Percentiles rank a stretch among this genome's conserved stretches.
phyloP scores from a whole-genome alignment of 1,140 invertebrate genomes.

The Asobara japonica region DNA sequence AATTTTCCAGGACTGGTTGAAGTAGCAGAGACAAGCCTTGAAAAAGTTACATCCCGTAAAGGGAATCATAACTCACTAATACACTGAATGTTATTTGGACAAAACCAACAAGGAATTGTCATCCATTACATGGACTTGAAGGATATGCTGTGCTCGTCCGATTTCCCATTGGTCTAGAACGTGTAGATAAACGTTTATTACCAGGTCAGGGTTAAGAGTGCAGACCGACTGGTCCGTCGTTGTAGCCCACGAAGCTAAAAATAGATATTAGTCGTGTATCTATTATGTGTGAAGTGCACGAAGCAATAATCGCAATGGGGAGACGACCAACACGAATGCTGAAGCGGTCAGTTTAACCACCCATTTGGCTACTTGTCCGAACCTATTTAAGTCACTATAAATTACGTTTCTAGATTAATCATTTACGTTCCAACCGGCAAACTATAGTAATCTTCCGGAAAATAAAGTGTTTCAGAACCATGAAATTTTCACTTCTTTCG shows the following conservation, averaged over 20 bases:
- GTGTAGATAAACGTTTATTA: conserved; percentile 56
- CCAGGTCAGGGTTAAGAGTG: conserved; percentile 63
- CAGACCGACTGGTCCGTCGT: conserved; percentile 41
- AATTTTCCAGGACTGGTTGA: too few species aligned
- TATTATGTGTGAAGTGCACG: conserved; percentile 2
- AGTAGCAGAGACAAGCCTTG: too few species aligned
- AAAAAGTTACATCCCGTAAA: too few species aligned
- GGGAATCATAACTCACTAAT: not conserved
- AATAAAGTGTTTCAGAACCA: too few species aligned
- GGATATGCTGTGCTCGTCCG: not conserved
- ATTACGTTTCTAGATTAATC: too few species aligned
- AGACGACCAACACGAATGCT: conserved; percentile 43
- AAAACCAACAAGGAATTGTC: not conserved
- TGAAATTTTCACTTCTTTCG: too few species aligned
- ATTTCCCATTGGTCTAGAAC: not conserved
- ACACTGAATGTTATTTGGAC: not conserved
- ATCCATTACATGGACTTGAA: not conserved
- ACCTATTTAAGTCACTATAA: conserved; percentile 17
- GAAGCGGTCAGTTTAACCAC: conserved; percentile 9
- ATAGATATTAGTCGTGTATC: conserved; percentile 42
- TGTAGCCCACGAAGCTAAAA: conserved; percentile 49
- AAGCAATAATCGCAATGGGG: conserved; percentile 48
- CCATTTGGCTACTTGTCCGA: not conserved
- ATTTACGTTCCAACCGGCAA: too few species aligned
- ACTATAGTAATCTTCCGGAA: too few species aligned